Base-by-base conservation (phyloP, 1,140 invertebrate species). In the Ectropis grisescens region DNA sequence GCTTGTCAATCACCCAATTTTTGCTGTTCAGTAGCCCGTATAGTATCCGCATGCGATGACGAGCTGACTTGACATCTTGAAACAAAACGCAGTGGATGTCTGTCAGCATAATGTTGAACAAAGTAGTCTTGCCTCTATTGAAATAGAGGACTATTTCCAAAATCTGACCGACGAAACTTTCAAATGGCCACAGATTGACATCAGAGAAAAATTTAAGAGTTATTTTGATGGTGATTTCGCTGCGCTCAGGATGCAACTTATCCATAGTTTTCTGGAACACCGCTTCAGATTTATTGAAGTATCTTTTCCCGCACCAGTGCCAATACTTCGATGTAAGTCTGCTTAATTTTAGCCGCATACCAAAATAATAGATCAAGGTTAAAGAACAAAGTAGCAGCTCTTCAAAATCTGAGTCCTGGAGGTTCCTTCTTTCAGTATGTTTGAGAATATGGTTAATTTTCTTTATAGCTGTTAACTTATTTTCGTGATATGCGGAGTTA, bases 21-120 rank as follows among this genome's bases (percentile, higher is more conserved):
- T 82, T 69, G 35, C 57, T 44, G 13, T 82, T 61, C 3, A 86
- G 44, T 0, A 85, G 49, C 33, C 82, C 75, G 13, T 83, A 83
- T 1, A 86, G 42, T 5, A 85, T 67, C 49, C 76, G 58, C 11
- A 84, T 64, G 8, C 57, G 42, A 41, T 67, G 51, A 12, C 62
- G 41, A 0, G 61, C 56, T 9, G 50, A 47, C 13, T 44, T 47
- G 1, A 62, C 29, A 30, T 66, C 51, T 3, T 7, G 46, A 13
- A 51, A 54, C 10, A 62, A 22, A 2, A 45, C 40, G 14, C 22
- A 50, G 28, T 66, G 56, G 7, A 66, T 57, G 29, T 66, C 56
- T 2, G 58, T 55, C 1, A 66, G 47, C 53, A 66, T 58, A 2
- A 66, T 10, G 33, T 62, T 47, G 19, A 59, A 57, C 1, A 66